phyloP scores from a whole-genome alignment of 2,797 vertebrate genomes.

The Stomatorhinus walkeri region DNA sequence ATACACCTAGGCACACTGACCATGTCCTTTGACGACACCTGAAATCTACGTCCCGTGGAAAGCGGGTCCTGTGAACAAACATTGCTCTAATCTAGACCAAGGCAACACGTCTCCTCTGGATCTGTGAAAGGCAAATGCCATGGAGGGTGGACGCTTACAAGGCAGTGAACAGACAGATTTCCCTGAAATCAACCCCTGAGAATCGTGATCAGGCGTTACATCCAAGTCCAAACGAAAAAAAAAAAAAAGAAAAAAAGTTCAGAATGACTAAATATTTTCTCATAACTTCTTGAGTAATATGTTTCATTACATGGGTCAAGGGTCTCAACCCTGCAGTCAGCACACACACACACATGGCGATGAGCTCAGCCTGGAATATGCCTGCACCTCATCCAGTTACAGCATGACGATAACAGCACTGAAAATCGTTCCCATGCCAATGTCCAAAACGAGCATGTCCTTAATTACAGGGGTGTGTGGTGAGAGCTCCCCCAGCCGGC shows the following conservation, averaged over 20 bases:
- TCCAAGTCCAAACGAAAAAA: not conserved
- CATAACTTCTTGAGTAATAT: not conserved
- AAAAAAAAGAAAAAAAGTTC: not conserved
- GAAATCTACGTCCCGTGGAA: not conserved
- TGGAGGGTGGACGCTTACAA: not conserved
- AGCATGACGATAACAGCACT: not conserved
- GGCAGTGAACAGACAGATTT: not conserved
- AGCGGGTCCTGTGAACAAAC: not conserved
- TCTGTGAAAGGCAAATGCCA: not conserved
- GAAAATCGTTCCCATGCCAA: not conserved
- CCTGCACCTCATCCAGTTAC: not conserved
- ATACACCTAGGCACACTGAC: conserved; percentile 42
- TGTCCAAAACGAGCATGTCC: not conserved
- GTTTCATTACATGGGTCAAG: not conserved
- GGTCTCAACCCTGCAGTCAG: not conserved
- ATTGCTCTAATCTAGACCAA: not conserved
- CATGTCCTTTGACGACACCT: not conserved
- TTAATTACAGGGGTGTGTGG: not conserved
- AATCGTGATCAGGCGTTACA: not conserved
- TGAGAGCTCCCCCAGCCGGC: not conserved
- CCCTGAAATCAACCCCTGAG: not conserved
- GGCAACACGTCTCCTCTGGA: not conserved
- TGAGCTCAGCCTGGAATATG: not conserved
- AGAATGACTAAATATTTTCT: not conserved
- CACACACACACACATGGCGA: not conserved